Evolutionary conservation across 2,797 vertebrate genomes (phyloP), one percentile per base, ranked within the genome.

Genomic region (Sebastes kiyomatsui): DNA sequence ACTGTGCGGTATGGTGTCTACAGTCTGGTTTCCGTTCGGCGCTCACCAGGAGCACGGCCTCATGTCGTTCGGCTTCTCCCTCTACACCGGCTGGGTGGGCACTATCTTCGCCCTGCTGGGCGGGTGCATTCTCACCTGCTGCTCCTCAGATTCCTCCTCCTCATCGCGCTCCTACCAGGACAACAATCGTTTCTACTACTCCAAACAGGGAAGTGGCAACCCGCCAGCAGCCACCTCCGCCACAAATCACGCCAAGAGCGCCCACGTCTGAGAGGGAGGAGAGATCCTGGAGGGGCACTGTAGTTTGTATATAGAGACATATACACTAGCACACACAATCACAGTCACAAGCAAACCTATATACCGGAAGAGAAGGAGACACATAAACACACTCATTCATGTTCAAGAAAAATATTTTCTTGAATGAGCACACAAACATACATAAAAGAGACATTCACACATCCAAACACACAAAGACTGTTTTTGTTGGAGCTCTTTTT

Each of bases 71-170:
- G 98, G 98, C 80, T 99, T 98, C 94, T 99, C 98, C 11, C 95
- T 99, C 61, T 99, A 99, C 81, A 95, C 96, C 0, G 99, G 99
- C 87, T 99, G 98, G 99, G 95, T 98, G 2, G 98, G 98, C 18
- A 96, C 96, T 0, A 93, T 97, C 76, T 95, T 98, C 86, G 97
- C 94, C 92, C 95, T 99, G 54, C 94, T 99, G 32, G 97, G 98
- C 0, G 98, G 97, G 23, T 95, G 90, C 6, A 93, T 98, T 67
- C 96, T 98, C 38, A 90, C 96, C 84, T 99, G 97, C 94, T 99
- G 98, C 88, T 93, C 97, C 0, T 95, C 96, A 0, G 96, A 98
- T 0, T 94, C 97, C 16, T 95, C 96, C 16, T 95, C 96, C 42
- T 94, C 82, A 2, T 33, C 97, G 8, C 95, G 93, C 86, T 79